These are phyloP conservation scores for Ceraclea dissimilis DNA, from an alignment of 2,888 invertebrate species.

Conservation along the genomic window DNA sequence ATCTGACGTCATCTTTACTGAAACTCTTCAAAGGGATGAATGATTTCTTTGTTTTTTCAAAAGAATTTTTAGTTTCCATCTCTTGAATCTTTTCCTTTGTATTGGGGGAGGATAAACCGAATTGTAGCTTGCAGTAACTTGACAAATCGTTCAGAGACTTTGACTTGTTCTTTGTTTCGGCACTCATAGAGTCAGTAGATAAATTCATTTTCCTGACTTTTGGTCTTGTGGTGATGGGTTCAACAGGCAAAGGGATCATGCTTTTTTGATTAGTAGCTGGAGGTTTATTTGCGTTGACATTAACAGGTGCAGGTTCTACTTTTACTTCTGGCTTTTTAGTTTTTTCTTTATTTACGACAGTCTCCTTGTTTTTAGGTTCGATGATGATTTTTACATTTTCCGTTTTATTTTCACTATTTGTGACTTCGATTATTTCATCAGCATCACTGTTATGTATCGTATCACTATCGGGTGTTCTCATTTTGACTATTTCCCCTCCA, in stretches of 20 bases:
- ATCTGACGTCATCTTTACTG: background rate
- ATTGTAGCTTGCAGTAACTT: slow-evolving; percentile 35
- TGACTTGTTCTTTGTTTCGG: slow-evolving; percentile 33
- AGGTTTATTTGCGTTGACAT: too few relatives aligned
- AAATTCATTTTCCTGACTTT: slow-evolving; percentile 24
- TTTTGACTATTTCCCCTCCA: slow-evolving; percentile 80
- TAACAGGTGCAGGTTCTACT: background rate
- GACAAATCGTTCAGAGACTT: slow-evolving; percentile 46
- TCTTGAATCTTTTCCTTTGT: slow-evolving; percentile 27
- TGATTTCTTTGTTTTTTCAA: background rate
- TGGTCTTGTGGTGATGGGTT: slow-evolving; percentile 37
- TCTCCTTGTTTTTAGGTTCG: slow-evolving; percentile 19
- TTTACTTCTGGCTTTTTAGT: slow-evolving; percentile 36
- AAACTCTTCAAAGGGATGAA: background rate
- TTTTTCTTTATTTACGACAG: slow-evolving; percentile 31
- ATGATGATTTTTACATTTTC: slow-evolving; percentile 12
- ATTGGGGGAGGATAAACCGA: slow-evolving; percentile 28
- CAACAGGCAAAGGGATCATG: slow-evolving; percentile 43
- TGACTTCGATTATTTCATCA: slow-evolving; percentile 32
- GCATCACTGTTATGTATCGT: slow-evolving; percentile 54
- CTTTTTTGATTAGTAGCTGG: slow-evolving; percentile 28
- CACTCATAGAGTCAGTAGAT: slow-evolving; percentile 1
- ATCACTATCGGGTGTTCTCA: slow-evolving; percentile 79
- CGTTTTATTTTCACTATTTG: slow-evolving; percentile 34
- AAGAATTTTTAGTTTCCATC: background rate